Conservation (phyloP, 2,797 vertebrate genomes). For the Kryptopterus vitreolus region DNA sequence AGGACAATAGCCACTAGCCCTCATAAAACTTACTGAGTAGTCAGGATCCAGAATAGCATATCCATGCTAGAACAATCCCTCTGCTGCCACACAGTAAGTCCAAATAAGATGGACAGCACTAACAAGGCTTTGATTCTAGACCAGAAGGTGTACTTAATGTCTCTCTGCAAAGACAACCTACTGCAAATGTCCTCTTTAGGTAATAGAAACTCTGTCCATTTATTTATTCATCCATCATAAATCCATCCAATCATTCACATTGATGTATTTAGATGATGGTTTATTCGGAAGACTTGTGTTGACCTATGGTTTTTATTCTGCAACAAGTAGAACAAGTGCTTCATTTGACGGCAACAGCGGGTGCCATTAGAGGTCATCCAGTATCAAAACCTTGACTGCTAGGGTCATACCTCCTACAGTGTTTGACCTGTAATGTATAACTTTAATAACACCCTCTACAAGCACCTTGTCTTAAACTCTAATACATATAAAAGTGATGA, state of each 20-base stretch:
- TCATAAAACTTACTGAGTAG: slow-evolving; percentile 63
- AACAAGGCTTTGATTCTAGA: slow-evolving; percentile 50
- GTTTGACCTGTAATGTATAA: not conserved
- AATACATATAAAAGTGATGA: not conserved
- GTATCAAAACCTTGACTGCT: slow-evolving; percentile 17
- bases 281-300: slow-evolving; percentile 5
- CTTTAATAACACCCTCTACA: not conserved
- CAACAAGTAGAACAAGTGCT: not conserved
- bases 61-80: slow-evolving; percentile 53
- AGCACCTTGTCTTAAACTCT: not conserved
- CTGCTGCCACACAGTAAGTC: slow-evolving; percentile 53
- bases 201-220: not conserved
- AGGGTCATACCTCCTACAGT: not conserved
- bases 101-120: slow-evolving; percentile 47
- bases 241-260: not conserved
- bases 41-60: slow-evolving; percentile 58
- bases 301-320: not conserved
- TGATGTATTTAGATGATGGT: slow-evolving; percentile 2
- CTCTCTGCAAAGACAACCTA: not conserved
- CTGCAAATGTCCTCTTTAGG: not conserved
- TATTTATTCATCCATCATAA: not conserved
- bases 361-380: not conserved
- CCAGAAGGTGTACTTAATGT: slow-evolving; percentile 13
- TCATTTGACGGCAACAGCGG: not conserved
- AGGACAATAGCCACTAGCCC: slow-evolving; percentile 74